Conservation (phyloP, 2,797 vertebrate genomes). For the Adelosebastes latens region DNA sequence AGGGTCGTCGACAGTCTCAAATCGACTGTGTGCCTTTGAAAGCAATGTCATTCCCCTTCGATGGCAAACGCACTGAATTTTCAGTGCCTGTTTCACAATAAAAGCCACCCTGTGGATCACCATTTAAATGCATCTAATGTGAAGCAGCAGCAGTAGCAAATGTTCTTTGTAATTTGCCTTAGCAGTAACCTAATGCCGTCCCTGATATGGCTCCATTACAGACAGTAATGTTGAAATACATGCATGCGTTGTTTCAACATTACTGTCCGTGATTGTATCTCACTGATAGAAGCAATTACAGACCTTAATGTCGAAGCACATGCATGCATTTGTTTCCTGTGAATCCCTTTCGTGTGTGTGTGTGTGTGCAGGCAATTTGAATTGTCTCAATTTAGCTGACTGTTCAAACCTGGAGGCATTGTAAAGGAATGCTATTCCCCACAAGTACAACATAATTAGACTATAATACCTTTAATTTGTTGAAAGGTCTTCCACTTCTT, state of each 20-base stretch:
- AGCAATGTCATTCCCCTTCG: background rate
- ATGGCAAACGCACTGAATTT: background rate
- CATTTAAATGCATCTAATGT: background rate
- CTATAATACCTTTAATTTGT: background rate
- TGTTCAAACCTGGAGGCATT: background rate
- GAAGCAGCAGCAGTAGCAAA: constrained; percentile 1
- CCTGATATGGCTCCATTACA: background rate
- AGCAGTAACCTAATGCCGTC: background rate
- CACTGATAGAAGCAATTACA: background rate
- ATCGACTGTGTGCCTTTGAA: background rate
- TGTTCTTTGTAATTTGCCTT: background rate
- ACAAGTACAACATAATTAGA: background rate
- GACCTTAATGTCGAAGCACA: background rate
- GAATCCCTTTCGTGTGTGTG: background rate
- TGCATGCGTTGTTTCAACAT: background rate
- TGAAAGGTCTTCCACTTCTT: background rate
- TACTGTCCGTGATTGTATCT: too few relatives aligned
- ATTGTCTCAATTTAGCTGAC: background rate
- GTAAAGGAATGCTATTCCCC: background rate
- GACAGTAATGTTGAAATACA: background rate
- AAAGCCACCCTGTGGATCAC: background rate
- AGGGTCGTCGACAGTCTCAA: background rate
- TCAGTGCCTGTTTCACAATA: background rate
- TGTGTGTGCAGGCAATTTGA: background rate
- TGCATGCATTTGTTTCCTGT: background rate